Conservation (phyloP, 2,113 vertebrate species). For the mouse (Mus musculus) region GRCm39 chr1:69801501-69802000, state of each 20-base stretch:
- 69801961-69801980: not conserved
- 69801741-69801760: not conserved
- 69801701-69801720: not conserved
- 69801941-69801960: not conserved
- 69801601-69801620: not conserved
- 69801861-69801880: not conserved
- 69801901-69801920: not conserved
- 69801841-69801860: not conserved
- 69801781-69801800: not conserved
- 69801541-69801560: slow-evolving; percentile 12
- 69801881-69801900: too few species aligned
- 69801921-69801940: not conserved
- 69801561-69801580: too few species aligned
- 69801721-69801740: not conserved
- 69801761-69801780: not conserved
- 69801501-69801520: not conserved
- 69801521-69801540: not conserved
- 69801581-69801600: not conserved
- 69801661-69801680: not conserved
- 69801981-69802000: not conserved
- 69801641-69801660: slow-evolving; percentile 41
- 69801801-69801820: not conserved
- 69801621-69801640: not conserved
- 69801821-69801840: not conserved
- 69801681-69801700: not conserved